phyloP scores from a whole-genome alignment of 2,888 invertebrate species.

The Seira musarum region DNA sequence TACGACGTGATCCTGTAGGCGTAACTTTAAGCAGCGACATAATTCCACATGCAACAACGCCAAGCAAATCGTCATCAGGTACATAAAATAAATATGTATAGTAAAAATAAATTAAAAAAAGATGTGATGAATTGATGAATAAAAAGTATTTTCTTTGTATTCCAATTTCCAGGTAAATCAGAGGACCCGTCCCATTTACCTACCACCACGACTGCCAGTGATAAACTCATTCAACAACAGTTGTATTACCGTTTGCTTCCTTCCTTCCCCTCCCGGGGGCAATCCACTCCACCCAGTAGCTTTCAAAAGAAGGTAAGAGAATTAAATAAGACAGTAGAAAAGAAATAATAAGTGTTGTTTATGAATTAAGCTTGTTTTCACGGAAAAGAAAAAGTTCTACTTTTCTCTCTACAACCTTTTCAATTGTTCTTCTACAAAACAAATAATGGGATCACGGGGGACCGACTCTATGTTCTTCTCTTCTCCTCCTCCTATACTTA shows the following conservation, averaged over 20 bases:
- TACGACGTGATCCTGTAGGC: not conserved
- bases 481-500: constrained; percentile 23
- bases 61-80: constrained; percentile 30
- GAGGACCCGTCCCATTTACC: not conserved
- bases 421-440: constrained; percentile 1
- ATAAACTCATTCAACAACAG: constrained; percentile 30
- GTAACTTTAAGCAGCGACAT: not conserved
- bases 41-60: not conserved
- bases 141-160: too few species aligned
- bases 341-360: constrained; percentile 10
- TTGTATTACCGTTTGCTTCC: constrained; percentile 45
- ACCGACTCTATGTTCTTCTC: constrained; percentile 24
- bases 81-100: constrained; percentile 4
- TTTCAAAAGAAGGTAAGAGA: constrained; percentile 52
- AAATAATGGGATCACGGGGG: constrained; percentile 34
- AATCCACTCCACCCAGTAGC: constrained; percentile 34
- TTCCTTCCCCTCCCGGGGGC: constrained; percentile 32
- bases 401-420: not conserved
- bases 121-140: too few species aligned
- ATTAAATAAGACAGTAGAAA: not conserved
- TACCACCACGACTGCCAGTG: not conserved
- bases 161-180: not conserved
- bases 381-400: not conserved
- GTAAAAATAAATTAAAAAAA: too few species aligned
- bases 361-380: constrained; percentile 5